Evolutionary conservation across 1,140 invertebrate species (phyloP).

Genomic region (Hirudo medicinalis): DNA sequence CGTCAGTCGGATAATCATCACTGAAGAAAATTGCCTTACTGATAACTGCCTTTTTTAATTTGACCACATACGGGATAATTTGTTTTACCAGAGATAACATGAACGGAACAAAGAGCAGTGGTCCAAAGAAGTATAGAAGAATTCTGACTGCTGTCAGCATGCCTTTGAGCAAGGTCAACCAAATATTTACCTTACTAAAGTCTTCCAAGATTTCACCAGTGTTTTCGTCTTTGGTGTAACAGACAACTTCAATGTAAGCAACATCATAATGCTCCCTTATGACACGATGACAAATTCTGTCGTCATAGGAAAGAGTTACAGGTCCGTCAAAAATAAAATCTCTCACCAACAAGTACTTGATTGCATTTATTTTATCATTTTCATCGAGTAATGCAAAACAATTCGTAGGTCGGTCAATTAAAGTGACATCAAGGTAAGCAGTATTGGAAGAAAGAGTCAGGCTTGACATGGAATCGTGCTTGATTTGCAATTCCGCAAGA

Average conservation of each 20-base stretch:
- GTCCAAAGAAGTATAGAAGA: slow-evolving; percentile 34
- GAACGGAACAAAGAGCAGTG: slow-evolving; percentile 31
- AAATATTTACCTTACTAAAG: slow-evolving; percentile 28
- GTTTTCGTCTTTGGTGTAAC: slow-evolving; percentile 15
- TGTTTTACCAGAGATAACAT: slow-evolving; percentile 26
- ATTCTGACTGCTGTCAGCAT: slow-evolving; percentile 33
- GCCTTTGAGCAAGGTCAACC: slow-evolving; percentile 36
- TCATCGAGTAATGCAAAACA: slow-evolving; percentile 31
- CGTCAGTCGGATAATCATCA: background rate
- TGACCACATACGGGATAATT: slow-evolving; percentile 21
- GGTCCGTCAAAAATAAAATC: slow-evolving; percentile 23
- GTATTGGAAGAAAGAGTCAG: slow-evolving; percentile 28
- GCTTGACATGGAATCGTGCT: slow-evolving; percentile 36
- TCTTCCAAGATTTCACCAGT: slow-evolving; percentile 10
- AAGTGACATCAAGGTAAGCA: slow-evolving; percentile 22
- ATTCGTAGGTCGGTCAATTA: slow-evolving; percentile 30
- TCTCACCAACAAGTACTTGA: slow-evolving; percentile 30
- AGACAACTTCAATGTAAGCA: slow-evolving; percentile 18
- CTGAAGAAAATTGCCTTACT: slow-evolving; percentile 11
- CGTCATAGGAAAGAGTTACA: slow-evolving; percentile 13
- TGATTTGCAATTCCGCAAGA: slow-evolving; percentile 34
- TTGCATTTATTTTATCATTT: slow-evolving; percentile 26
- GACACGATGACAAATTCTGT: slow-evolving; percentile 32
- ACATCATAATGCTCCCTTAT: slow-evolving; percentile 25
- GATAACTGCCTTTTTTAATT: slow-evolving; percentile 20